Percentiles rank a stretch among this genome's conserved stretches.
Evolutionary conservation across 2,888 invertebrate species (phyloP).

Genomic region (Drosophila neotestacea): DNA sequence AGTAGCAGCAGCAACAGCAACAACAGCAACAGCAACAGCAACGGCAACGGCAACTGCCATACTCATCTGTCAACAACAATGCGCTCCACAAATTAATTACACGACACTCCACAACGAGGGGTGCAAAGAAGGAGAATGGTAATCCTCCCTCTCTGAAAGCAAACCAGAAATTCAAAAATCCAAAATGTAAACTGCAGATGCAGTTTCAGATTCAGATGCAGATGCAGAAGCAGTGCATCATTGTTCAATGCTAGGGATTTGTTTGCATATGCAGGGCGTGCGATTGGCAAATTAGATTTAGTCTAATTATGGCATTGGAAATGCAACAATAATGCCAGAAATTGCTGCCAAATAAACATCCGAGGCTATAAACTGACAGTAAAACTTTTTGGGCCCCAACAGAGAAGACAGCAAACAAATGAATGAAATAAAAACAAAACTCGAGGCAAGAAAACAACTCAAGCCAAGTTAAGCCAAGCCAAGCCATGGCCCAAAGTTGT

Average conservation of each 20-base stretch:
- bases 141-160: constrained; percentile 8
- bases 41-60: constrained; percentile 22
- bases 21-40: background rate
- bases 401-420: constrained; percentile 35
- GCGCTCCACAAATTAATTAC: constrained; percentile 75
- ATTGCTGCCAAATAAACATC: constrained; percentile 38
- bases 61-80: constrained; percentile 75
- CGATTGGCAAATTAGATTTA: constrained; percentile 75
- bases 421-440: constrained; percentile 44
- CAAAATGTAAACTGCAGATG: constrained; percentile 9
- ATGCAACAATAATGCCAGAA: constrained; percentile 52
- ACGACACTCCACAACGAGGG: constrained; percentile 39
- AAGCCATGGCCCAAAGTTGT: constrained; percentile 29
- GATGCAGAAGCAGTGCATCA: constrained; percentile 29
- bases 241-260: constrained; percentile 45
- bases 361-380: constrained; percentile 33
- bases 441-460: constrained; percentile 36
- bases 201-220: background rate
- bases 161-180: constrained; percentile 16
- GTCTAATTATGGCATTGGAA: constrained; percentile 75
- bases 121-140: constrained; percentile 25
- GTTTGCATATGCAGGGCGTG: constrained; percentile 52
- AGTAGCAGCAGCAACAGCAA: constrained; percentile 33
- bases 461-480: constrained; percentile 15
- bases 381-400: constrained; percentile 37